Percentiles rank a stretch among this genome's conserved stretches.
phyloP scores from a whole-genome alignment of 1,140 invertebrate genomes.

The Berghia stephanieae region DNA sequence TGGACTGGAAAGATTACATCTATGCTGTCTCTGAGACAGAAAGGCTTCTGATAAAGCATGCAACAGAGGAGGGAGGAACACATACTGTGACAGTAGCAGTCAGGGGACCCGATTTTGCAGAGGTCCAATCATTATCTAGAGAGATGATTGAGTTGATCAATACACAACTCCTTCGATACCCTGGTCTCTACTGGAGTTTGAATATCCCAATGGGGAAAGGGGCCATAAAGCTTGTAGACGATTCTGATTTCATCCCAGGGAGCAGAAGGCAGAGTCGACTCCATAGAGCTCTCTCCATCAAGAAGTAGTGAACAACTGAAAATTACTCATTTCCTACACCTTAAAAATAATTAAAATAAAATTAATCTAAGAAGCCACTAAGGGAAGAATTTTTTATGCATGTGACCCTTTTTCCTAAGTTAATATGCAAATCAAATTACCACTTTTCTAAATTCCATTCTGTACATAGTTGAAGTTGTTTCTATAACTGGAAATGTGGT shows the following conservation, averaged over 20 bases:
- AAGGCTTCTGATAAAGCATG: constrained; percentile 43
- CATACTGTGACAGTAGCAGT: constrained; percentile 28
- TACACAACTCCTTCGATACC: constrained; percentile 40
- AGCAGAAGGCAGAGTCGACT: neutral
- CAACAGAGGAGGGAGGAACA: constrained; percentile 5
- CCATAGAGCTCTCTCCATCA: neutral
- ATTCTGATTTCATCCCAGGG: neutral
- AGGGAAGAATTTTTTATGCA: too few species aligned
- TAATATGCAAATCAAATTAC: too few species aligned
- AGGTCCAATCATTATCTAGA: constrained; percentile 36
- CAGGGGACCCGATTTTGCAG: constrained; percentile 33
- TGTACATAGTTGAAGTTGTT: too few species aligned
- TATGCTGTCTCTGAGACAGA: constrained; percentile 51
- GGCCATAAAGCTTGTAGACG: neutral
- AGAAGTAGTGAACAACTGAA: too few species aligned
- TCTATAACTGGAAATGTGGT: too few species aligned
- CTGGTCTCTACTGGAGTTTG: constrained; percentile 54
- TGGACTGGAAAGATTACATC: constrained; percentile 59
- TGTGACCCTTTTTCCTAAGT: too few species aligned
- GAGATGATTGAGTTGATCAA: constrained; percentile 48
- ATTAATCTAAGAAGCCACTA: too few species aligned
- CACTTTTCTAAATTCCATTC: too few species aligned
- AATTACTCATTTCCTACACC: too few species aligned
- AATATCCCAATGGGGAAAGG: constrained; percentile 35
- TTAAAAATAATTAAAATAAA: too few species aligned